Conservation (phyloP, 2,797 vertebrate genomes). For the Scolopax bukidnonensis region DNA sequence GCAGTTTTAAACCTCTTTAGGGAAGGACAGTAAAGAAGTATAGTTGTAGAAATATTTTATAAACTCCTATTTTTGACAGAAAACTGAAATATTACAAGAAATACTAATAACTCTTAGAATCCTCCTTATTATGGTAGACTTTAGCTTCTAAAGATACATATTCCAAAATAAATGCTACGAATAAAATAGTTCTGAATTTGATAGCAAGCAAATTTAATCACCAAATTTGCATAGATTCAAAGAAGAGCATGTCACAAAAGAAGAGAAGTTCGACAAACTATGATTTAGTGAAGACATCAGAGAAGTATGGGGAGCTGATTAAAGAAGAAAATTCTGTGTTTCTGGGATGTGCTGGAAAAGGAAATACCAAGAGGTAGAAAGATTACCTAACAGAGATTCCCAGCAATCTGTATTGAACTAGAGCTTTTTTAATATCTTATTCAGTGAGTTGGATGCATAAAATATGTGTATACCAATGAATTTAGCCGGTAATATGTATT, state of each 20-base stretch:
- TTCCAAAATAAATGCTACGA: neutral
- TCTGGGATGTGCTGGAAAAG: neutral
- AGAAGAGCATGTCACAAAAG: neutral
- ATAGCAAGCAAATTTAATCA: neutral
- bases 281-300: neutral
- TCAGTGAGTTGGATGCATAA: neutral
- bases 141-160: neutral
- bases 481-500: neutral
- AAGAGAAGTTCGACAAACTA: neutral
- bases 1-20: constrained; percentile 13
- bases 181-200: neutral
- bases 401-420: neutral
- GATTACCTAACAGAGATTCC: neutral
- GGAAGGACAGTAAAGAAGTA: neutral
- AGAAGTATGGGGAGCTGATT: neutral
- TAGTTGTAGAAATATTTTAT: neutral
- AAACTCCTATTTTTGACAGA: neutral
- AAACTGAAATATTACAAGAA: neutral
- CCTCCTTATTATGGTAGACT: neutral
- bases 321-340: neutral
- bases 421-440: neutral
- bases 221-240: neutral
- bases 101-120: neutral
- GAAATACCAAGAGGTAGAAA: neutral
- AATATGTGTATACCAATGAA: neutral